Evolutionary conservation across 2,888 invertebrate species (phyloP).

Genomic region (Branchellion lobata): DNA sequence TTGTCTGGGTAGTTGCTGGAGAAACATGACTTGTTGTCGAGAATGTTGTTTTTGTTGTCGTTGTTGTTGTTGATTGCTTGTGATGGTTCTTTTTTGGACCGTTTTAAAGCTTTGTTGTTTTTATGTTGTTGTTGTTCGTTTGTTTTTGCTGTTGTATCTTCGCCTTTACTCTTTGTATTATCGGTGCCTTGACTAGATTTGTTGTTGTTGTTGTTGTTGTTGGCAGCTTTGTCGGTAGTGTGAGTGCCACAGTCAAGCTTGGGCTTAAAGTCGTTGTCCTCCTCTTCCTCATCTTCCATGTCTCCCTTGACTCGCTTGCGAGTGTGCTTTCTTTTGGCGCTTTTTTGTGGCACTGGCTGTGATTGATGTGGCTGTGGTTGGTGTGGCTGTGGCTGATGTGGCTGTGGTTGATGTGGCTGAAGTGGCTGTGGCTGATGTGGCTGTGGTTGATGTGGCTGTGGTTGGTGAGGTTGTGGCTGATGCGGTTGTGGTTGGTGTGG

Average conservation of each 20-base stretch:
- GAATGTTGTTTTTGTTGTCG: background rate
- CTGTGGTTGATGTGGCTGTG: no score
- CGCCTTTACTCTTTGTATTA: no score
- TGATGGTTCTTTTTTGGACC: background rate
- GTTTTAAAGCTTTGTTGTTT: background rate
- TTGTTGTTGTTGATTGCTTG: constrained; percentile 13
- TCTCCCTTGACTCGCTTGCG: background rate
- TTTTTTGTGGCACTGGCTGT: no score
- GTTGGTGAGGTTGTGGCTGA: no score
- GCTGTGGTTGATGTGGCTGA: no score
- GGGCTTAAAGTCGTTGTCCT: background rate
- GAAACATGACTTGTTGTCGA: background rate
- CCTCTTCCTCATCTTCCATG: background rate
- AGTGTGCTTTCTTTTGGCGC: background rate
- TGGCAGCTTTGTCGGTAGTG: background rate
- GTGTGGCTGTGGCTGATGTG: no score
- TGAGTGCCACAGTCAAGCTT: background rate
- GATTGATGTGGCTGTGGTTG: no score
- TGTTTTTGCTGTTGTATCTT: background rate
- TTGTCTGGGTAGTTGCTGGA: background rate
- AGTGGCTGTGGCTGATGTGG: no score
- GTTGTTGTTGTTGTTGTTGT: constrained; percentile 4
- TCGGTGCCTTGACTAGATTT: background rate
- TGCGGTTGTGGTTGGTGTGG: no score
- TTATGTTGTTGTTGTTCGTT: background rate